These are phyloP conservation scores for Aphelinus atriplicis DNA, from an alignment of 1,140 invertebrate genomes.

Conservation along the genomic window DNA sequence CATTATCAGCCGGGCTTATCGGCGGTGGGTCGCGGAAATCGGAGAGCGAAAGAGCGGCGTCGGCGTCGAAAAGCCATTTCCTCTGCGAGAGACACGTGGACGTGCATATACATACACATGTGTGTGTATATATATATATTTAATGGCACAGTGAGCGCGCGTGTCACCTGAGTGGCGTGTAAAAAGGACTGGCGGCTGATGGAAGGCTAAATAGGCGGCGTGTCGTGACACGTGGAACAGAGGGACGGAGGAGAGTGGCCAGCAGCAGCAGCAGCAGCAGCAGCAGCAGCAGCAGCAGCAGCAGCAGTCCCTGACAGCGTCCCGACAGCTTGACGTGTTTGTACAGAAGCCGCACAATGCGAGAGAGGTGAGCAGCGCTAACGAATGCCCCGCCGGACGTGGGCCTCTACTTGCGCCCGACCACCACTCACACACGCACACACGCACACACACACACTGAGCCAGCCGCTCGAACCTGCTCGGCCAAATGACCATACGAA, in stretches of 20 bases:
- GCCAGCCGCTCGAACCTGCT: too few relatives aligned
- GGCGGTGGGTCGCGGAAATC: not conserved
- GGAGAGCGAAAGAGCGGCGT: constrained; percentile 11
- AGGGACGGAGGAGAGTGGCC: constrained; percentile 46
- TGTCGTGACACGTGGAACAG: constrained; percentile 49
- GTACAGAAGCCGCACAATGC: constrained; percentile 52
- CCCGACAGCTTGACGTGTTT: constrained; percentile 62
- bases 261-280: constrained; percentile 30
- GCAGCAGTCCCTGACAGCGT: constrained; percentile 42
- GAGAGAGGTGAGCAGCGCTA: constrained; percentile 1
- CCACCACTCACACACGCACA: too few relatives aligned
- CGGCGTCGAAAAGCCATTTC: constrained; percentile 49
- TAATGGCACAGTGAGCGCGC: constrained; percentile 10
- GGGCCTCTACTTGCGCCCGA: too few relatives aligned
- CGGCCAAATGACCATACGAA: too few relatives aligned
- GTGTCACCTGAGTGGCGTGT: constrained; percentile 52
- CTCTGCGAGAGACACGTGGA: constrained; percentile 17
- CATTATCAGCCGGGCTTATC: too few relatives aligned
- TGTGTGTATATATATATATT: not conserved
- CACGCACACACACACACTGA: too few relatives aligned
- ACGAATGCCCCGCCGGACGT: too few relatives aligned
- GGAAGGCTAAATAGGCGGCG: constrained; percentile 57
- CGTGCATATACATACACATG: not conserved
- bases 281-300: constrained; percentile 1
- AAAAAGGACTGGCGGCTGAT: constrained; percentile 54